phyloP scores from a whole-genome alignment of 92 coral and sea anemone species.

The Parazoanthus darwini region DNA sequence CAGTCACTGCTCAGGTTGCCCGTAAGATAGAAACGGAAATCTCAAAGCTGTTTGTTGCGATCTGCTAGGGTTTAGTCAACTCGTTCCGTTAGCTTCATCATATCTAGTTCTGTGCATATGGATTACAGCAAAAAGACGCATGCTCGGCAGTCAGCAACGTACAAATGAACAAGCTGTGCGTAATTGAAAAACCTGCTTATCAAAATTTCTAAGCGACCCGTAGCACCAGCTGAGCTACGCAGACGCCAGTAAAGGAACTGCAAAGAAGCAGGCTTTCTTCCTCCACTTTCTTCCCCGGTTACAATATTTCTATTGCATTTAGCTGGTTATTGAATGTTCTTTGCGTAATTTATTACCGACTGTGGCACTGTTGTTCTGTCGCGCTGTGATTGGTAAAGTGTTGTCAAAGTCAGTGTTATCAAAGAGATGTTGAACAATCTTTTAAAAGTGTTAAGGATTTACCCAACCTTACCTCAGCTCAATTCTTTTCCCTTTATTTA shows the following conservation, averaged over 20 bases:
- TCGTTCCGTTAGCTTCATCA: not conserved
- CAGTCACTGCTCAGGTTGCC: not conserved
- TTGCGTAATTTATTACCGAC: not conserved
- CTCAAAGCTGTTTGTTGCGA: not conserved
- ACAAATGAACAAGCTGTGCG: not conserved
- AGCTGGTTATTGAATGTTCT: too few species aligned
- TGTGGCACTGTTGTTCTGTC: not conserved
- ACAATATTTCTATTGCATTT: too few species aligned
- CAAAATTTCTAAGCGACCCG: too few species aligned
- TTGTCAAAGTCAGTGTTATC: too few species aligned
- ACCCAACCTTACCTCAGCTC: too few species aligned
- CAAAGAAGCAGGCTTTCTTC: not conserved
- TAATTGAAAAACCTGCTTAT: too few species aligned
- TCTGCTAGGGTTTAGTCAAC: not conserved
- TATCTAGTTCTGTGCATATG: not conserved
- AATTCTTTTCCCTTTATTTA: too few species aligned
- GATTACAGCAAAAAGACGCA: not conserved
- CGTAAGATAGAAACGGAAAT: not conserved
- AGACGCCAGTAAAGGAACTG: not conserved
- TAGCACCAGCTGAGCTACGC: too few species aligned
- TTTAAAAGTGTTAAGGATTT: too few species aligned
- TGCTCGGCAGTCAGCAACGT: not conserved
- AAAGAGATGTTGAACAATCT: too few species aligned
- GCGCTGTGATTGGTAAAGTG: not conserved
- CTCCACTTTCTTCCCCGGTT: not conserved